Conservation (phyloP, 2,113 vertebrate genomes). For the Dipodomys stephensi region DNA sequence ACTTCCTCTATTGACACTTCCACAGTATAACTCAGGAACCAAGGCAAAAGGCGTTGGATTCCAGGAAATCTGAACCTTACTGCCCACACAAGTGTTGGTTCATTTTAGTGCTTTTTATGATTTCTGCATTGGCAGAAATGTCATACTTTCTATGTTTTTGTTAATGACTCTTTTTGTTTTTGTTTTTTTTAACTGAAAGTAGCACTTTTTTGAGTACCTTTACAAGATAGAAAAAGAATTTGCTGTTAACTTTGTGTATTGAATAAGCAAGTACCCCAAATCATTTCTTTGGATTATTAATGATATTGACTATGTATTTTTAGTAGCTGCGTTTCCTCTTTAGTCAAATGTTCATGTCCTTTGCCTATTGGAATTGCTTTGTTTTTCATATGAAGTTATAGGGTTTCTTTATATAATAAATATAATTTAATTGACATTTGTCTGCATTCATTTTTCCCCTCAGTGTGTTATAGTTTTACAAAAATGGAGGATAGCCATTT, state of each 20-base stretch:
- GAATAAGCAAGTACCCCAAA: slow-evolving; percentile 59
- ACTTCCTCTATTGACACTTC: slow-evolving; percentile 7
- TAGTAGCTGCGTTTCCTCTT: slow-evolving; percentile 56
- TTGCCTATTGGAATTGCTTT: slow-evolving; percentile 63
- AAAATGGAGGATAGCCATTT: neutral
- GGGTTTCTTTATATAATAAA: slow-evolving; percentile 78
- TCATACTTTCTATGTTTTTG: slow-evolving; percentile 63
- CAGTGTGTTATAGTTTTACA: slow-evolving; percentile 12
- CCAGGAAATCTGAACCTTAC: slow-evolving; percentile 63
- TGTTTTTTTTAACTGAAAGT: slow-evolving; percentile 45
- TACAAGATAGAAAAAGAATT: slow-evolving; percentile 71
- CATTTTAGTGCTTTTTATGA: slow-evolving; percentile 70
- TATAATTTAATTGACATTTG: slow-evolving; percentile 65
- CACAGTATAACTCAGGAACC: slow-evolving; percentile 67
- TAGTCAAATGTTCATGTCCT: slow-evolving; percentile 56
- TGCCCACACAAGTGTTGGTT: slow-evolving; percentile 66
- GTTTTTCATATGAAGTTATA: slow-evolving; percentile 73
- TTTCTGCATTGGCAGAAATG: slow-evolving; percentile 72
- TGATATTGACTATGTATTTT: slow-evolving; percentile 60
- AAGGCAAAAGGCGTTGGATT: slow-evolving; percentile 59
- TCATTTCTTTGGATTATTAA: slow-evolving; percentile 55
- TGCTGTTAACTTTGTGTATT: slow-evolving; percentile 61
- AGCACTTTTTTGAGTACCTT: slow-evolving; percentile 61
- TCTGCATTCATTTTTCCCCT: slow-evolving; percentile 12
- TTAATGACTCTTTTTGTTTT: slow-evolving; percentile 71